Percentiles rank a stretch among this genome's conserved stretches.
phyloP scores from a whole-genome alignment of 2,797 vertebrate species.

The Caiman crocodilus region DNA sequence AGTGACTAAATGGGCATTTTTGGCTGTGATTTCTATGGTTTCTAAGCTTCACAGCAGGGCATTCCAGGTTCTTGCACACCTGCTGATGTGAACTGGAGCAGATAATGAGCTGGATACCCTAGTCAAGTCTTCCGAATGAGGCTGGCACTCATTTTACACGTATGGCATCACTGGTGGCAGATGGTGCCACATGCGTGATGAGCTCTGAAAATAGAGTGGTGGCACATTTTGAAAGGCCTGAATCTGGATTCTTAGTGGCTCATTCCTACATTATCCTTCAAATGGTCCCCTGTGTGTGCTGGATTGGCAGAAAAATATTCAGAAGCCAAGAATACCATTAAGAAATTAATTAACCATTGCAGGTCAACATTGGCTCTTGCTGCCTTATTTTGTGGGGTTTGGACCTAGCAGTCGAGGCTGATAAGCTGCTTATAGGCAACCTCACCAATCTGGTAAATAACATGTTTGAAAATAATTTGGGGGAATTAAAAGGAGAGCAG shows the following conservation, averaged over 20 bases:
- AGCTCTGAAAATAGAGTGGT: neutral
- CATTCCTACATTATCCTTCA: neutral
- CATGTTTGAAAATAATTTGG: constrained; percentile 9
- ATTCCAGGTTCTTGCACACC: constrained; percentile 71
- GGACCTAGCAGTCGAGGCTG: neutral
- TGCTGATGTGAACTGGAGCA: constrained; percentile 70
- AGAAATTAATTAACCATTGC: constrained; percentile 62
- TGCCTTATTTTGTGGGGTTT: constrained; percentile 29
- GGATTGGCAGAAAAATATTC: constrained; percentile 31
- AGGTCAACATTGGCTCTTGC: neutral
- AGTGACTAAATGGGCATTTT: constrained; percentile 68
- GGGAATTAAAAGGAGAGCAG: neutral
- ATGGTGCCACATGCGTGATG: constrained; percentile 41
- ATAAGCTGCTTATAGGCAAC: constrained; percentile 49
- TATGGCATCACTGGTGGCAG: constrained; percentile 53
- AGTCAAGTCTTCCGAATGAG: constrained; percentile 39
- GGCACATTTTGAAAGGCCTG: constrained; percentile 52
- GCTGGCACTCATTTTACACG: constrained; percentile 51
- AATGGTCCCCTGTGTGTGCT: constrained; percentile 18
- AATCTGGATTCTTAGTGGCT: constrained; percentile 52
- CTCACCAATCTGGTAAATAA: constrained; percentile 39
- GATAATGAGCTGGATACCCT: constrained; percentile 51
- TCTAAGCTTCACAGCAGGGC: constrained; percentile 58
- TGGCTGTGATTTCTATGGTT: constrained; percentile 36
- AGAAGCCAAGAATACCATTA: constrained; percentile 45